phyloP scores from a whole-genome alignment of 2,888 invertebrate species.

The Drosophila multiciliata region DNA sequence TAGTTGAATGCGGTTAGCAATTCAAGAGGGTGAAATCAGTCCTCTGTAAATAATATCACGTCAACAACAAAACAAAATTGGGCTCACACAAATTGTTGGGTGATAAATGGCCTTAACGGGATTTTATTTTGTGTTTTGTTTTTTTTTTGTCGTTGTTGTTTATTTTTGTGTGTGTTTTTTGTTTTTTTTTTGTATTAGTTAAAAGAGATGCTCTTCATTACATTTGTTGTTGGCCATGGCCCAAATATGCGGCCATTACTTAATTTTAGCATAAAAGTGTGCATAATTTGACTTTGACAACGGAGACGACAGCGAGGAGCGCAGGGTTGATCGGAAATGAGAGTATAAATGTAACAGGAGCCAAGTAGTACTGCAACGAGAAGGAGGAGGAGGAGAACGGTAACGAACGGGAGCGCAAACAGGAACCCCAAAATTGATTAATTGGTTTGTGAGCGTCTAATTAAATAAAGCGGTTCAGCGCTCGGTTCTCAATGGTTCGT shows the following conservation, averaged over 20 bases:
- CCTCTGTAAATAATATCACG: constrained; percentile 78
- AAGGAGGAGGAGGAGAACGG: constrained; percentile 6
- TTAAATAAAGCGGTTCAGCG: constrained; percentile 79
- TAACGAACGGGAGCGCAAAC: constrained; percentile 19
- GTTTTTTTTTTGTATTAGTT: constrained; percentile 41
- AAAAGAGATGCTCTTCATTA: constrained; percentile 59
- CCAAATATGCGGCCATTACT: constrained; percentile 49
- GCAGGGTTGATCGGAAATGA: constrained; percentile 38
- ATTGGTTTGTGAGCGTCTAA: constrained; percentile 84
- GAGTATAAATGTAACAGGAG: constrained; percentile 18
- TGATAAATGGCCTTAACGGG: constrained; percentile 85
- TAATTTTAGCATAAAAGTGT: constrained; percentile 81
- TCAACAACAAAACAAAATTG: constrained; percentile 62
- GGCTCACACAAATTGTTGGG: constrained; percentile 71
- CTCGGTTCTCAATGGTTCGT: constrained; percentile 24
- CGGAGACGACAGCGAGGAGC: constrained; percentile 30
- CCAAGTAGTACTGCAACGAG: constrained; percentile 11
- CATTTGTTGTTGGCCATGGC: constrained; percentile 33
- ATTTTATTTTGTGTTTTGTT: constrained; percentile 81
- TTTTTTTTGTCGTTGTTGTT: constrained; percentile 32
- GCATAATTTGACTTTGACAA: constrained; percentile 83
- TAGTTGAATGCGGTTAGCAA: constrained; percentile 56
- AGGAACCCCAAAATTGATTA: constrained; percentile 79
- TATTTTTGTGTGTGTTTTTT: constrained; percentile 32
- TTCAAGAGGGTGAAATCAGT: constrained; percentile 75